A percentile compares a stretch with the other conserved stretches of the same genome.
These are phyloP conservation scores for Andrena marginata DNA, from an alignment of 2,888 invertebrate genomes.

Conservation along the genomic window DNA sequence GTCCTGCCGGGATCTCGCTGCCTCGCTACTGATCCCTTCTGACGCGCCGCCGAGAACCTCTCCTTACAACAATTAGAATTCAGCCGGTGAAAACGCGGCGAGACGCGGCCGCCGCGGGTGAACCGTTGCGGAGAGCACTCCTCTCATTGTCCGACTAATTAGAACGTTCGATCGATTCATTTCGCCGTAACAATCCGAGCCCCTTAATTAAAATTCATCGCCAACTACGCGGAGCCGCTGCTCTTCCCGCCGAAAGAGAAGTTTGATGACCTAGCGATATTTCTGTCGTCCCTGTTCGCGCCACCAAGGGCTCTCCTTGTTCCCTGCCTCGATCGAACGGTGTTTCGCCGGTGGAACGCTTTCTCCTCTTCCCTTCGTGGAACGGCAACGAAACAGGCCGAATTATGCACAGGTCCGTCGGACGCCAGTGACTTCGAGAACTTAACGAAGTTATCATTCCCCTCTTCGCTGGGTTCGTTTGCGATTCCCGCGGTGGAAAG, in stretches of 20 bases:
- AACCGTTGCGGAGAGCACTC: conserved; percentile 34
- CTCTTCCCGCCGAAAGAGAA: conserved; percentile 25
- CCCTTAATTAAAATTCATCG: conserved; percentile 78
- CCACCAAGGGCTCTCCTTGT: conserved; percentile 37
- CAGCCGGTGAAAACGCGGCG: conserved; percentile 28
- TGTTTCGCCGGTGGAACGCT: conserved; percentile 23
- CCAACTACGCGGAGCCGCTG: conserved; percentile 24
- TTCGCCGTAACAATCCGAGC: conserved; percentile 65
- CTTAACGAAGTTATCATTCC: conserved; percentile 60
- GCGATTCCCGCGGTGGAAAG: conserved; percentile 43
- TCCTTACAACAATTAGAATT: conserved; percentile 70
- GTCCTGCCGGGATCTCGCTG: conserved; percentile 43
- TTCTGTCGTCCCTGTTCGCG: conserved; percentile 9
- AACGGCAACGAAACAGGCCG: not conserved
- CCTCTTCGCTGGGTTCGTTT: conserved; percentile 32
- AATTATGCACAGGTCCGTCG: conserved; percentile 39
- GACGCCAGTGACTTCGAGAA: conserved; percentile 34
- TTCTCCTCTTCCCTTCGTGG: not conserved
- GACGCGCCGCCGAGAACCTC: conserved; percentile 53
- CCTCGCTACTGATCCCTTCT: conserved; percentile 42
- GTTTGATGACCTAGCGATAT: conserved; percentile 56
- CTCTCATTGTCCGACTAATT: conserved; percentile 71
- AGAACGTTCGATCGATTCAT: conserved; percentile 71
- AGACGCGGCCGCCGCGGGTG: conserved; percentile 14
- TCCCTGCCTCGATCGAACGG: not conserved